A percentile compares a stretch with the other conserved stretches of the same genome.
These are phyloP conservation scores for Hafferia zeledoni DNA, from an alignment of 2,797 vertebrate genomes.

Conservation along the genomic window DNA sequence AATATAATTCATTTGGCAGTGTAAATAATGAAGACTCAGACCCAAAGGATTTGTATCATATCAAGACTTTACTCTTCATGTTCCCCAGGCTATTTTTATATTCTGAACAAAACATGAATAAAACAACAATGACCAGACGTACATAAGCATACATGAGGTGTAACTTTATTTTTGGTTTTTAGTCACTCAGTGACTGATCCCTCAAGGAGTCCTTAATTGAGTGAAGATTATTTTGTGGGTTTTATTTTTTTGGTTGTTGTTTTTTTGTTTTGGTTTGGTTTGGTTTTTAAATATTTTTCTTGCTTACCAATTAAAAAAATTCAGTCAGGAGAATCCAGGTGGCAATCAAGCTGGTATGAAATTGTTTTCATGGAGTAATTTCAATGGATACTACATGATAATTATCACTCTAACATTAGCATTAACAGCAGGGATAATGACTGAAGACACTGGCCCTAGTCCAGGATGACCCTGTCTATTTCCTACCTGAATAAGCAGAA, in stretches of 20 bases:
- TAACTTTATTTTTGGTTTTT: not conserved
- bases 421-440: conserved; percentile 51
- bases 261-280: not conserved
- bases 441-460: not conserved
- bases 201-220: not conserved
- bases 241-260: not conserved
- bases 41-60: not conserved
- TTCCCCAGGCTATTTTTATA: not conserved
- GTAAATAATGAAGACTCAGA: not conserved
- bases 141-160: not conserved
- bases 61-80: not conserved
- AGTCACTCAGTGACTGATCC: not conserved
- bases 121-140: not conserved
- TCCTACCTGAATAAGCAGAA: not conserved
- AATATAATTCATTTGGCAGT: not conserved
- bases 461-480: conserved; percentile 15
- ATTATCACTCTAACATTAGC: conserved; percentile 41
- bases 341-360: conserved; percentile 58
- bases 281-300: not conserved
- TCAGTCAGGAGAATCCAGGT: conserved; percentile 31
- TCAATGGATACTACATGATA: conserved; percentile 38
- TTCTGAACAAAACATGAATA: not conserved
- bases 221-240: not conserved
- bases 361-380: conserved; percentile 60
- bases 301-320: conserved; percentile 18